Percentiles rank a stretch among this genome's conserved stretches.
Conservation (phyloP, 2,888 invertebrate genomes). For the Coleophora flavipennella region DNA sequence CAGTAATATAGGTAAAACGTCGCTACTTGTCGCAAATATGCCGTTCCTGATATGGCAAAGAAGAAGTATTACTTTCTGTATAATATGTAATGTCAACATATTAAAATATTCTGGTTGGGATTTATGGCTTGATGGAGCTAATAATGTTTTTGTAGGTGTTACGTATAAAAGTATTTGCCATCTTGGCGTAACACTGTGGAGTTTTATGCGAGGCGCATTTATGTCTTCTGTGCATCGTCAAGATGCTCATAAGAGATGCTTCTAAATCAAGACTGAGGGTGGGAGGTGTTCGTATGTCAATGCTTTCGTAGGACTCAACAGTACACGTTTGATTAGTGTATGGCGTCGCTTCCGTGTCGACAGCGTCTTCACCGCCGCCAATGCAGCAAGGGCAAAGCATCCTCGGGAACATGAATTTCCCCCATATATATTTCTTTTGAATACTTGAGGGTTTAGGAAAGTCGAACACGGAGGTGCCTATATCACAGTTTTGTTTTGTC, state of each 20-base stretch:
- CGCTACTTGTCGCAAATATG: too few relatives aligned
- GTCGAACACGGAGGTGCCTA: slow-evolving; percentile 23
- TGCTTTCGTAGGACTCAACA: slow-evolving; percentile 41
- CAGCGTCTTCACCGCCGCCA: slow-evolving; percentile 29
- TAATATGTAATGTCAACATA: too few relatives aligned
- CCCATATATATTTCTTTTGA: slow-evolving; percentile 18
- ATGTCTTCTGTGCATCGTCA: slow-evolving; percentile 28
- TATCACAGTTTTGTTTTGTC: too few relatives aligned
- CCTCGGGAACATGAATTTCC: slow-evolving; percentile 26
- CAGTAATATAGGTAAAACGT: too few relatives aligned
- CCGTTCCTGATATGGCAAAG: too few relatives aligned
- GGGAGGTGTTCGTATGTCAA: slow-evolving; percentile 30
- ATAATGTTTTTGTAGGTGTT: slow-evolving; percentile 38
- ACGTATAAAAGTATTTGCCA: slow-evolving; percentile 27
- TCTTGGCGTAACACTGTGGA: slow-evolving; percentile 27
- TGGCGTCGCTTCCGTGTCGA: slow-evolving; percentile 13
- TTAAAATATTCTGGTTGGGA: too few relatives aligned
- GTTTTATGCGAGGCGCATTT: slow-evolving; percentile 11
- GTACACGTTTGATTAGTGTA: slow-evolving; percentile 18
- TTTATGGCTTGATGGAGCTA: too few relatives aligned
- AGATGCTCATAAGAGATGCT: slow-evolving; percentile 45
- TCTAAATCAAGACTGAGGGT: slow-evolving; percentile 28
- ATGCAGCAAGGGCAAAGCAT: slow-evolving; percentile 48
- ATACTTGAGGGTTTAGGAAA: slow-evolving; percentile 13
- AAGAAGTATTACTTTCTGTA: too few relatives aligned